Conservation (phyloP, 2,797 vertebrate species). For the Sandelia bainsii region DNA sequence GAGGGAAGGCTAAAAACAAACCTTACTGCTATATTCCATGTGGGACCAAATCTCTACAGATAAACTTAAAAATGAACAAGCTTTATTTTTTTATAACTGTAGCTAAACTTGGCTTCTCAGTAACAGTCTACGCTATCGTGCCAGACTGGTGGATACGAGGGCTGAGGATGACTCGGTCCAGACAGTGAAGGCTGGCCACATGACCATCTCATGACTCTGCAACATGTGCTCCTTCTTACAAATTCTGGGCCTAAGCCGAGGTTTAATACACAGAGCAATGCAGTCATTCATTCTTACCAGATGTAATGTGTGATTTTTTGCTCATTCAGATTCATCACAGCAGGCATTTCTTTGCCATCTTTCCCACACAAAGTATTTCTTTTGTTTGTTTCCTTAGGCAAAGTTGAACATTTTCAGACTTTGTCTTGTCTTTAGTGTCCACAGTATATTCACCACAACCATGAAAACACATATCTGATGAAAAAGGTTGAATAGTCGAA, state of each 20-base stretch:
- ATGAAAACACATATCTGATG: slow-evolving; percentile 18
- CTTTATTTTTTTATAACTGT: slow-evolving; percentile 71
- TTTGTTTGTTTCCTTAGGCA: slow-evolving; percentile 15
- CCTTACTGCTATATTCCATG: slow-evolving; percentile 56
- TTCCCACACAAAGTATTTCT: slow-evolving; percentile 35
- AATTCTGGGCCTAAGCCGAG: slow-evolving; percentile 26
- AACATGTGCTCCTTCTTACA: slow-evolving; percentile 53
- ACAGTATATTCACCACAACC: slow-evolving; percentile 30
- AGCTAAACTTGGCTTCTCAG: slow-evolving; percentile 44
- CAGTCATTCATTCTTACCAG: slow-evolving; percentile 42
- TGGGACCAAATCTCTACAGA: slow-evolving; percentile 75
- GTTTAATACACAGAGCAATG: slow-evolving; percentile 43
- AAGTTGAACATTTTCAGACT: slow-evolving; percentile 10
- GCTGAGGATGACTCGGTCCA: slow-evolving; percentile 31
- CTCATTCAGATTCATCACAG: slow-evolving; percentile 26
- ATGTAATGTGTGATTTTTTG: slow-evolving; percentile 40
- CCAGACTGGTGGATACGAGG: slow-evolving; percentile 35
- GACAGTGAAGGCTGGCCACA: slow-evolving; percentile 55
- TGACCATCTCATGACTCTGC: slow-evolving; percentile 71
- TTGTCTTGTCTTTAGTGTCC: slow-evolving; percentile 25
- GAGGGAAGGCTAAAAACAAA: slow-evolving; percentile 46
- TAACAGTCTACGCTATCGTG: slow-evolving; percentile 24
- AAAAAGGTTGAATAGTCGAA: slow-evolving; percentile 5
- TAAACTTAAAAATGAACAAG: slow-evolving; percentile 56
- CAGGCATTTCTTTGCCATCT: slow-evolving; percentile 24